Base-by-base conservation (phyloP, 2,888 invertebrate species). In the Conistra vaccinii region DNA sequence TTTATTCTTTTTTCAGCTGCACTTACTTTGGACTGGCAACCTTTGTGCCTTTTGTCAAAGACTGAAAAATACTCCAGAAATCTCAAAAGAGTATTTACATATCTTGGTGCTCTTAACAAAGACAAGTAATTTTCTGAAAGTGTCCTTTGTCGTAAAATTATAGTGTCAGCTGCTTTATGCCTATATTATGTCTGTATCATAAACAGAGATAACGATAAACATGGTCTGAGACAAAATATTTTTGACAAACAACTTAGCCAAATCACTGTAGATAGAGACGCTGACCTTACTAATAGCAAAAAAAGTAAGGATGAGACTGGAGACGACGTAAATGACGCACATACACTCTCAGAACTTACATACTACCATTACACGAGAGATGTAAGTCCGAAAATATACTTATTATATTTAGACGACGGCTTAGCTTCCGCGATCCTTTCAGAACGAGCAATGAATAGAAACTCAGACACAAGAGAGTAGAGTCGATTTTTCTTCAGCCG, bases 381-480 rank as follows among this genome's bases (percentile, higher is more conserved):
- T 84, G 88, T 90, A 85, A 84, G 86, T 78, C 78, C 89, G 84
- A 91, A 91, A 91, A 91, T 89, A 88, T 74, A 77, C 88, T 87
- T 90, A 90, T 90, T 91, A 92, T 92, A 92, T 93, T 92, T 91
- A 92, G 90, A 90, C 87, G 88, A 83, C 85, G 87, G 84, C 84
- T 88, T 87, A 88, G 90, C 91, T 92, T 92, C 92, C 92, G 92
- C 92, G 88, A 90, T 91, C 88, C 86, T 90, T 85, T 85, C 82
- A 73, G 76, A 80, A 78, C 26, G 48, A 71, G 66, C 78, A 67
- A 78, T 77, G 60, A 88, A 87, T 85, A 78, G 74, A 67, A 71
- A 78, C 89, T 84, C 72, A 87, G 73, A 75, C 17, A 65, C 77
- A 68, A 65, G 51, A 69, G 10, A 45, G 69, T 84, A 85, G 83